Base-by-base conservation (phyloP, 2,113 vertebrate genomes). In the Limnothrissa miodon region DNA sequence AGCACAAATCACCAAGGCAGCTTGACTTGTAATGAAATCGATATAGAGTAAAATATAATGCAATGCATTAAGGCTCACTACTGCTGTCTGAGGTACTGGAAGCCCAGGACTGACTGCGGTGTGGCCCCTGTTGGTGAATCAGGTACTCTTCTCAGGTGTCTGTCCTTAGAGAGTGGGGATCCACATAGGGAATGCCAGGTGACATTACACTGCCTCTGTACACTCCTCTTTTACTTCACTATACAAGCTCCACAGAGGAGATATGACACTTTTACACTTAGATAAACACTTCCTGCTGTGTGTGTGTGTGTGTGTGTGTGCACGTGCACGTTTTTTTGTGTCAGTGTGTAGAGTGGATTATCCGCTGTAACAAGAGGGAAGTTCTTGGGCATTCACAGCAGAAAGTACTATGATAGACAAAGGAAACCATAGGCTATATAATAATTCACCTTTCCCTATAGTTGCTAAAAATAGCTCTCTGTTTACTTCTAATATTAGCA, bases 241-340 rank as follows among this genome's bases (percentile, higher is more conserved):
- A 15, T 23, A 62, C 59, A 51, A 33, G 74, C 45, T 80, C 70
- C 53, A n/a, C 19, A 10, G 42, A 78, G 33, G 36, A 56, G 80
- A 78, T 53, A 4, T 44, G 36, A 82, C 36, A 80, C n/a, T 10
- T 56, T 19, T 6, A 17, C 1, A 45, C 9, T 11, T 15, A 81
- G n/a, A 53, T 53, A 56, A 86, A 84, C 39, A 78, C 53, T 66
- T 87, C 83, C 86, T 82, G 45, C 29, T 79, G 4, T 70, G 80
- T 36, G 79, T 51, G 39, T 81, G 33, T 46, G 79, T 62, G 46
- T 78, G 39, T 79, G 83, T 78, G 45, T 46, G n/a, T 29, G 59
- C 11, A n/a, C 15, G 11, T 15, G 10, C 15, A 4, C 15, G 62
- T 70, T 10, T 66, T 4, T 62, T 23, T 66, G 59, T 66, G n/a